A percentile compares a stretch with the other conserved stretches of the same genome.
phyloP scores from a whole-genome alignment of 2,888 invertebrate genomes.

The Pteria penguin region DNA sequence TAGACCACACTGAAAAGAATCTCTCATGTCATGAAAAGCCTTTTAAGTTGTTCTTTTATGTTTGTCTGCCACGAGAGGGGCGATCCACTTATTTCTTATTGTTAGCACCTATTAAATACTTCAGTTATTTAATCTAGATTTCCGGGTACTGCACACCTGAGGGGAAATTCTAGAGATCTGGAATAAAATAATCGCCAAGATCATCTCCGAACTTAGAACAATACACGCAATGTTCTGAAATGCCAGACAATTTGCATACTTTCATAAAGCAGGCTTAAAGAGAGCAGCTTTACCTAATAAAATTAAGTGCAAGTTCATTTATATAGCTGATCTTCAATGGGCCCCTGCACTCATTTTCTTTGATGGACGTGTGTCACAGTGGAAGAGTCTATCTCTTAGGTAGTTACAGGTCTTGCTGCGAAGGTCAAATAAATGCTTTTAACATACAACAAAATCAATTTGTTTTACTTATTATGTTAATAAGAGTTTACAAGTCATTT shows the following conservation, averaged over 20 bases:
- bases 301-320: slow-evolving; percentile 49
- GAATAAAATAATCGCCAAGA: background rate
- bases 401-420: slow-evolving; percentile 37
- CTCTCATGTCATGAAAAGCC: slow-evolving; percentile 38
- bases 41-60: slow-evolving; percentile 31
- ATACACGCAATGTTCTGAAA: slow-evolving; percentile 19
- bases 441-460: slow-evolving; percentile 25
- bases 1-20: slow-evolving; percentile 33
- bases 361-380: slow-evolving; percentile 78
- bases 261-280: slow-evolving; percentile 43
- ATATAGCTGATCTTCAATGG: slow-evolving; percentile 55
- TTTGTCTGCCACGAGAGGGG: slow-evolving; percentile 39
- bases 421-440: background rate
- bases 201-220: background rate
- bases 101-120: slow-evolving; percentile 39
- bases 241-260: slow-evolving; percentile 35
- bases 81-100: slow-evolving; percentile 35
- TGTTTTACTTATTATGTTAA: slow-evolving; percentile 30
- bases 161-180: background rate
- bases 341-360: slow-evolving; percentile 73
- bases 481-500: slow-evolving; percentile 7
- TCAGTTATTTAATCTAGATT: slow-evolving; percentile 43
- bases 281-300: slow-evolving; percentile 45
- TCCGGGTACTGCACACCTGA: slow-evolving; percentile 39
- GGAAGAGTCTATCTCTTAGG: slow-evolving; percentile 65